Percentiles rank a stretch among this genome's conserved stretches.
phyloP scores from a whole-genome alignment of 30 jellyfish, hydroid and myxozoan genomes.

The Nemopilema nomurai region DNA sequence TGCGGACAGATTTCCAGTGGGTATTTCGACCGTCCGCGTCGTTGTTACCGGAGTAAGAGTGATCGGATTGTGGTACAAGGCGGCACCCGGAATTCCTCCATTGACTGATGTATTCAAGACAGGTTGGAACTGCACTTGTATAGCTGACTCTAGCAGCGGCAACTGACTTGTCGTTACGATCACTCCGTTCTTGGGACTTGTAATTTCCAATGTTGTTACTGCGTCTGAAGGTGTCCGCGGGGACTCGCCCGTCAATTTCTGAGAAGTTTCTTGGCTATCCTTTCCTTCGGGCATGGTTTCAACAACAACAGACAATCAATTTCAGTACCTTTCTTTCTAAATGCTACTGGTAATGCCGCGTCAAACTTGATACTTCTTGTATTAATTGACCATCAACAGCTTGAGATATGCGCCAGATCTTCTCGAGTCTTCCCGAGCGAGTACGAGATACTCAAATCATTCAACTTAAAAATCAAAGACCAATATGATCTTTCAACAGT shows the following conservation, averaged over 20 bases:
- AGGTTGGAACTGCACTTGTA: slow-evolving; percentile 61
- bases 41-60: slow-evolving; percentile 54
- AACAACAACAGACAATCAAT: not conserved
- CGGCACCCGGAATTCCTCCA: slow-evolving; percentile 47
- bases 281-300: slow-evolving; percentile 45
- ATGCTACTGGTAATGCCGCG: not conserved
- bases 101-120: slow-evolving; percentile 31
- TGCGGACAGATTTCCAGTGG: slow-evolving; percentile 46
- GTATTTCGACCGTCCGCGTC: slow-evolving; percentile 48
- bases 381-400: not conserved
- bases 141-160: slow-evolving; percentile 55
- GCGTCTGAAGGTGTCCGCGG: slow-evolving; percentile 12
- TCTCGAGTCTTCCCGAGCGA: not conserved
- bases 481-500: not conserved
- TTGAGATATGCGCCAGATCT: not conserved
- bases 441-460: not conserved
- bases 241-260: not conserved
- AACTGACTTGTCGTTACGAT: slow-evolving; percentile 45
- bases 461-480: not conserved
- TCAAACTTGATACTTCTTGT: not conserved
- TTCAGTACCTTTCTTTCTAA: not conserved
- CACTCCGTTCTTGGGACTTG: slow-evolving; percentile 43
- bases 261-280: not conserved
- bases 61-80: slow-evolving; percentile 50
- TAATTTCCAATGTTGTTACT: slow-evolving; percentile 2